phyloP scores from a whole-genome alignment of 2,888 invertebrate genomes.

The Priocnemis perturbator region DNA sequence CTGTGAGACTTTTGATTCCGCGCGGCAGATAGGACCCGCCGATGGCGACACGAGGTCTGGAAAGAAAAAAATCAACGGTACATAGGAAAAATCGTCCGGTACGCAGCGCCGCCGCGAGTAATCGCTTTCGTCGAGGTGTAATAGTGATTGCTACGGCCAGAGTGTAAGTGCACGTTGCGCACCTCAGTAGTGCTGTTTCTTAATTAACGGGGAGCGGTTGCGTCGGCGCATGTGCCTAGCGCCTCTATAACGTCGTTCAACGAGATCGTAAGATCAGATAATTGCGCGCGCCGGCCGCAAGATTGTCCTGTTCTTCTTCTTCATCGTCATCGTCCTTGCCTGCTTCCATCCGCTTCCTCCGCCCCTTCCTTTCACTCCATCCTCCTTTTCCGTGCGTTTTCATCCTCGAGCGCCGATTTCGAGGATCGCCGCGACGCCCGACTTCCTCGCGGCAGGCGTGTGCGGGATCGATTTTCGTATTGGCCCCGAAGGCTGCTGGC shows the following conservation, averaged over 20 bases:
- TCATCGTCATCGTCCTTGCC: neutral
- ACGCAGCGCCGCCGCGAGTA: conserved; percentile 31
- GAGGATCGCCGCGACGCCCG: conserved; percentile 36
- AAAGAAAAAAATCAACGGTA: conserved; percentile 36
- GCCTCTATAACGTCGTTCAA: conserved; percentile 49
- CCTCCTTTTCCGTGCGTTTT: conserved; percentile 1
- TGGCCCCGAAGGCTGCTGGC: conserved; percentile 55
- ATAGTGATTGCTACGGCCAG: neutral
- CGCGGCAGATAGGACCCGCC: conserved; percentile 59
- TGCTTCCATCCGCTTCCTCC: conserved; percentile 10
- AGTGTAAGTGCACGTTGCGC: conserved; percentile 15
- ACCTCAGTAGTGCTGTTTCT: conserved; percentile 59
- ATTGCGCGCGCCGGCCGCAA: conserved; percentile 50
- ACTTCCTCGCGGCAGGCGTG: conserved; percentile 16
- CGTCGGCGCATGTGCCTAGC: conserved; percentile 60
- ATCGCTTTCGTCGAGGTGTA: neutral
- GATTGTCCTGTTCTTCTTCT: conserved; percentile 39
- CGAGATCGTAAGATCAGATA: conserved; percentile 69
- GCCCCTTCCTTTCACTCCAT: neutral
- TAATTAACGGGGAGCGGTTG: conserved; percentile 64
- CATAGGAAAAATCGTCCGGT: conserved; percentile 47
- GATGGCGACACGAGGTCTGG: conserved; percentile 20
- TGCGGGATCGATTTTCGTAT: conserved; percentile 70
- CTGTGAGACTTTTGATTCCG: conserved; percentile 52
- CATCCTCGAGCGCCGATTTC: conserved; percentile 27